Evolutionary conservation across 2,797 vertebrate genomes (phyloP), one percentile per base, ranked within the genome.

Genomic region (Enoplosus armatus): DNA sequence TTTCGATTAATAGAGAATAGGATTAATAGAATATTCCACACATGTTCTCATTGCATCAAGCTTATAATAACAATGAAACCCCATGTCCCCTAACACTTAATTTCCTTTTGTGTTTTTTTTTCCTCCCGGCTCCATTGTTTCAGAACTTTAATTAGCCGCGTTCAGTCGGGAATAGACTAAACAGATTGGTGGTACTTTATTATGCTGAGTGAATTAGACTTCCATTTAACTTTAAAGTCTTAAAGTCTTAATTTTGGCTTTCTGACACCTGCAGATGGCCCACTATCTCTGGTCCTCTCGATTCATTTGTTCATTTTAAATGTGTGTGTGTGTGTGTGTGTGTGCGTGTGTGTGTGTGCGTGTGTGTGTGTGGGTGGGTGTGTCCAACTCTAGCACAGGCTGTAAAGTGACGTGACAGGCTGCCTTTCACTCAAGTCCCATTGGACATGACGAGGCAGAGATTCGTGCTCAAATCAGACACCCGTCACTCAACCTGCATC

Each of bases 141-240:
- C 79, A 77, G 54, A 89, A 83, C 85, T 87, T 85, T 82, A 90
- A 91, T 90, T 85, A 73, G 74, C 75, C 0, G 6, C 3, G 77
- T 84, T 87, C 88, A 81, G 31, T 75, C 0, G 73, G 82, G 82
- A 85, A 82, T 79, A 70, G 77, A 74, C 66, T 63, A 73, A 80
- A 79, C 41, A 76, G 61, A 76, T 80, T 82, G 80, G 29, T 61
- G 53, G 58, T 70, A 43, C 69, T 86, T 88, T 73, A 86, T 88
- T 89, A 83, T 71, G 22, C 56, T n/a, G 69, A 60, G 50, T 70
- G 75, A 88, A 87, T 82, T 83, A 79, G 65, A 82, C 48, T 81
- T 75, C 24, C 39, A 50, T 83, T 87, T 83, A 7, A 77, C 79
- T 87, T 67, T 43, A 75, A 82, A 75, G 62, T 76, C 53, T 72